A percentile compares a stretch with the other conserved stretches of the same genome.
Conservation (phyloP, 2,888 invertebrate genomes). For the Chirona hameri region DNA sequence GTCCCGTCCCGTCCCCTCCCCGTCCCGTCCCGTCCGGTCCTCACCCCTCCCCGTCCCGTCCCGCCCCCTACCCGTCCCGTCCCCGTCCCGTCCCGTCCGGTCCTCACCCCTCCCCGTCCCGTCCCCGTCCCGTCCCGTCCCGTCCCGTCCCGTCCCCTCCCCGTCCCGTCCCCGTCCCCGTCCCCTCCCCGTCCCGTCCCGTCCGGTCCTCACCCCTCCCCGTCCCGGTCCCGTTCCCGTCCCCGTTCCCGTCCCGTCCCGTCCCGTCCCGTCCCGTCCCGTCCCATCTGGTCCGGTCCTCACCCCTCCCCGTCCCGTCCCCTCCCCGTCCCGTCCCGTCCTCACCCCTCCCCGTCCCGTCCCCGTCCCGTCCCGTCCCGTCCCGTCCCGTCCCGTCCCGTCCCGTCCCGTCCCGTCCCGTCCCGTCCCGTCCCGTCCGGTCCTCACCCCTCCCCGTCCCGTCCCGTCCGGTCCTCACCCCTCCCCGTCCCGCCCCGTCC, state of each 20-base stretch:
- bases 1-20: background rate
- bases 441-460: constrained; percentile 57
- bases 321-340: background rate
- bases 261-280: constrained; percentile 36
- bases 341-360: constrained; percentile 53
- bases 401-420: too few species aligned
- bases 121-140: background rate
- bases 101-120: constrained; percentile 53
- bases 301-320: too few species aligned
- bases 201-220: constrained; percentile 53
- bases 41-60: constrained; percentile 53
- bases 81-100: background rate
- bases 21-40: constrained; percentile 38
- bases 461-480: too few species aligned
- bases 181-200: background rate
- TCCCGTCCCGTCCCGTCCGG: background rate
- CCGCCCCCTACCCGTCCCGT: background rate
- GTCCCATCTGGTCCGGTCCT: too few species aligned
- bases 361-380: background rate
- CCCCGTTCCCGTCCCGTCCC: background rate
- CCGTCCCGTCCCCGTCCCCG: too few species aligned
- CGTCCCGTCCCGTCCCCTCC: constrained; percentile 53
- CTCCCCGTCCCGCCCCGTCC: too few species aligned
- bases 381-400: too few species aligned
- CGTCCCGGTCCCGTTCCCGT: too few species aligned